Evolutionary conservation across 1,140 invertebrate genomes (phyloP).

Genomic region (Danaus plexippus): DNA sequence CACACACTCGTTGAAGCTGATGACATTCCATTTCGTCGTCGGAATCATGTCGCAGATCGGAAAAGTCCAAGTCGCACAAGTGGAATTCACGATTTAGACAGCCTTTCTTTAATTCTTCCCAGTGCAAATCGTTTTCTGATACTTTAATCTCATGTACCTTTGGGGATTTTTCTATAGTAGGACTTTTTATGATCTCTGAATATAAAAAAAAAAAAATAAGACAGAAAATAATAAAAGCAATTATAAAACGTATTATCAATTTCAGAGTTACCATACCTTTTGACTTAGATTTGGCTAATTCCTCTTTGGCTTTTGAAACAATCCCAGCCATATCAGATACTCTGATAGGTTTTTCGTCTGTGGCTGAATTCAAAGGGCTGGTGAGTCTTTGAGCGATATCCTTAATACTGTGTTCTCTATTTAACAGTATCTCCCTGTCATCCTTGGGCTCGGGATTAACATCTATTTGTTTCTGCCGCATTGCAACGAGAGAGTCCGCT

Average conservation of each 20-base stretch:
- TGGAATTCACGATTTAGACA: constrained; percentile 86
- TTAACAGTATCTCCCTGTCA: constrained; percentile 74
- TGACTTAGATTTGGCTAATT: constrained; percentile 85
- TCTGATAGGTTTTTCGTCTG: constrained; percentile 67
- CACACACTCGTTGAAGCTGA: constrained; percentile 62
- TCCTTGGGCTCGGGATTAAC: constrained; percentile 70
- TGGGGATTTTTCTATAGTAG: constrained; percentile 74
- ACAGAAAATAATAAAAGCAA: background rate
- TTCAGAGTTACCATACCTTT: constrained; percentile 51
- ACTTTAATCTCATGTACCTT: constrained; percentile 84
- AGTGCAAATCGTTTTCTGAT: constrained; percentile 94
- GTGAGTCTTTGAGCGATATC: constrained; percentile 89
- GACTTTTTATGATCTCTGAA: constrained; percentile 77
- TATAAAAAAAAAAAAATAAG: background rate
- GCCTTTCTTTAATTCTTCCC: constrained; percentile 89
- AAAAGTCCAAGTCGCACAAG: constrained; percentile 97
- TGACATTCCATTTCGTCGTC: constrained; percentile 76
- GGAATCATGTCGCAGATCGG: constrained; percentile 89
- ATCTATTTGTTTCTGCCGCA: constrained; percentile 31
- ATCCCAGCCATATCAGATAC: constrained; percentile 90
- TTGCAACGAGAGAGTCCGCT: constrained; percentile 44
- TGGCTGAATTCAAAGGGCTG: constrained; percentile 68
- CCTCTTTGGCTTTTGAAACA: constrained; percentile 94
- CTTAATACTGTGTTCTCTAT: constrained; percentile 84
- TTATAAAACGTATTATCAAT: background rate